A percentile compares a stretch with the other conserved stretches of the same genome.
These are phyloP conservation scores for Hydrozoanthus gracilis DNA, from an alignment of 92 coral and sea anemone species.

Conservation along the genomic window DNA sequence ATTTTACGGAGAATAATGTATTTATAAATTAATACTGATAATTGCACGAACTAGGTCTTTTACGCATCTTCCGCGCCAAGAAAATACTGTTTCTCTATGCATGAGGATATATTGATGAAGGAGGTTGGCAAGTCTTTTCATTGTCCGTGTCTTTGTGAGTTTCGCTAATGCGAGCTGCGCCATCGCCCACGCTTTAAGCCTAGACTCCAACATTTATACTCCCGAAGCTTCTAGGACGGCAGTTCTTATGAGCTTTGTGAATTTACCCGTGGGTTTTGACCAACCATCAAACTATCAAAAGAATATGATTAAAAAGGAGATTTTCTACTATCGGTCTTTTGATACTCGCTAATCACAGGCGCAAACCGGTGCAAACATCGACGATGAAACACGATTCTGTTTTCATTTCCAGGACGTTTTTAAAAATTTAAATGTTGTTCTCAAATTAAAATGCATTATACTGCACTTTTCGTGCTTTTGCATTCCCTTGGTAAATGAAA, in stretches of 20 bases:
- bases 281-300: neutral
- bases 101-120: neutral
- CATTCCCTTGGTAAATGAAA: neutral
- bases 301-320: neutral
- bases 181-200: slow-evolving; percentile 1
- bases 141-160: slow-evolving; percentile 7
- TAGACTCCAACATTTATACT: neutral
- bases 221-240: neutral
- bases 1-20: too few species aligned
- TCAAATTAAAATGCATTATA: neutral
- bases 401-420: too few species aligned
- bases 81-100: neutral
- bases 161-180: neutral
- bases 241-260: too few species aligned
- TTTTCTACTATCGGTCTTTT: neutral
- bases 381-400: too few species aligned
- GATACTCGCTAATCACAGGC: neutral
- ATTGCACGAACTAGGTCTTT: neutral
- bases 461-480: neutral
- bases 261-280: too few species aligned
- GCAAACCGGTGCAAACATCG: too few species aligned
- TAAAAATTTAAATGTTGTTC: neutral
- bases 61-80: neutral
- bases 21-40: neutral
- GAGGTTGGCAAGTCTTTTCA: neutral